These are phyloP conservation scores for Diacarnus erythraeanus DNA, from an alignment of 37 sponge, comb jelly and placozoan species.

Conservation along the genomic window DNA sequence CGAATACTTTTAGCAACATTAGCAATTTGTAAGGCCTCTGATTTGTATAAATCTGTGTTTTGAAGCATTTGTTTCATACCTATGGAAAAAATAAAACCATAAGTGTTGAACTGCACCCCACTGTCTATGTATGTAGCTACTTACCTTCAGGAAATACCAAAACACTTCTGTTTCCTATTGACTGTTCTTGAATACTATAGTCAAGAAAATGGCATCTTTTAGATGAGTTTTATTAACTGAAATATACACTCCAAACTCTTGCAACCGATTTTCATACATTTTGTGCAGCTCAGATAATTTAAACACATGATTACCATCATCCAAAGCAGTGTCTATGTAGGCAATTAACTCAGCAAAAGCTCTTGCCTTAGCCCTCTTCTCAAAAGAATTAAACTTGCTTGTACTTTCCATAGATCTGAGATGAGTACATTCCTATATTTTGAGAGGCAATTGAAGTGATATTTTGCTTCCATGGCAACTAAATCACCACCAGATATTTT, in stretches of 20 bases:
- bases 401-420: neutral
- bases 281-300: neutral
- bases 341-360: slow-evolving; percentile 1
- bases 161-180: too few species aligned
- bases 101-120: too few species aligned
- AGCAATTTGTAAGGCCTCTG: neutral
- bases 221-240: neutral
- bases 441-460: neutral
- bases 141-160: too few species aligned
- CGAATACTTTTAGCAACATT: neutral
- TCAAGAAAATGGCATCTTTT: neutral
- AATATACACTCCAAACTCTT: neutral
- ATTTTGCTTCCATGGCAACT: neutral
- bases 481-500: neutral
- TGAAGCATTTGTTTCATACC: neutral
- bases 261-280: neutral
- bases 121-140: too few species aligned
- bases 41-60: neutral
- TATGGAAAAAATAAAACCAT: neutral
- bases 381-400: neutral
- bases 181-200: slow-evolving; percentile 2
- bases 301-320: neutral
- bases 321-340: neutral
- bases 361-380: neutral
- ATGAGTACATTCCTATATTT: neutral